Conservation (phyloP, 1,140 invertebrate genomes). For the Apis dorsata region DNA sequence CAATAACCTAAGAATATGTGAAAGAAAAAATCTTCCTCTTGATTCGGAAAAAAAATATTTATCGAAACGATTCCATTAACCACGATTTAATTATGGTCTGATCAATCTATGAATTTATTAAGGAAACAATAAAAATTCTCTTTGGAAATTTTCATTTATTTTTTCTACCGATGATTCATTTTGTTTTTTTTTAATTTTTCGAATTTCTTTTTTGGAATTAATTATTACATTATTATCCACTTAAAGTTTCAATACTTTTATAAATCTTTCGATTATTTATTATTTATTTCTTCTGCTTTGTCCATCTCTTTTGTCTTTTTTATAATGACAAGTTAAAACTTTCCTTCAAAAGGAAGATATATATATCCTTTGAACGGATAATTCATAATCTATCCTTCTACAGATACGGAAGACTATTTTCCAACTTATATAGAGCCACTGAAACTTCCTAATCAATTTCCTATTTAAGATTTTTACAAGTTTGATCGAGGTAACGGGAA, state of each 20-base stretch:
- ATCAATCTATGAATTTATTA: too few species aligned
- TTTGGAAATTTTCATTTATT: not conserved
- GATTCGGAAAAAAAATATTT: not conserved
- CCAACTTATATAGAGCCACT: not conserved
- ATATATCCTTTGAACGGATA: not conserved
- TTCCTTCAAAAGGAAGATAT: not conserved
- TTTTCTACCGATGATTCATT: not conserved
- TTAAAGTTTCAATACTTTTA: not conserved
- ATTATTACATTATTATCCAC: not conserved
- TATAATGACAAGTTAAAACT: not conserved
- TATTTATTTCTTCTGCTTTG: too few species aligned
- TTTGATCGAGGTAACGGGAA: not conserved
- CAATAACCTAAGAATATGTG: not conserved
- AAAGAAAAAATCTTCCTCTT: not conserved
- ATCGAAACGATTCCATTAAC: not conserved
- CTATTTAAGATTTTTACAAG: not conserved
- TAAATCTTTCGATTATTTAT: too few species aligned
- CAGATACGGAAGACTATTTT: not conserved
- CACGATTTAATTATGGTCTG: not conserved
- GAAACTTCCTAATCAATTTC: constrained; percentile 20
- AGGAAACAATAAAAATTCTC: not conserved
- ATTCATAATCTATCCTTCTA: not conserved
- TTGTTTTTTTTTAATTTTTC: too few species aligned
- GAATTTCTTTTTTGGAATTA: not conserved
- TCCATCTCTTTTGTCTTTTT: too few species aligned